Evolutionary conservation across 1,140 invertebrate species (phyloP).

Genomic region (Oscheius sp.): DNA sequence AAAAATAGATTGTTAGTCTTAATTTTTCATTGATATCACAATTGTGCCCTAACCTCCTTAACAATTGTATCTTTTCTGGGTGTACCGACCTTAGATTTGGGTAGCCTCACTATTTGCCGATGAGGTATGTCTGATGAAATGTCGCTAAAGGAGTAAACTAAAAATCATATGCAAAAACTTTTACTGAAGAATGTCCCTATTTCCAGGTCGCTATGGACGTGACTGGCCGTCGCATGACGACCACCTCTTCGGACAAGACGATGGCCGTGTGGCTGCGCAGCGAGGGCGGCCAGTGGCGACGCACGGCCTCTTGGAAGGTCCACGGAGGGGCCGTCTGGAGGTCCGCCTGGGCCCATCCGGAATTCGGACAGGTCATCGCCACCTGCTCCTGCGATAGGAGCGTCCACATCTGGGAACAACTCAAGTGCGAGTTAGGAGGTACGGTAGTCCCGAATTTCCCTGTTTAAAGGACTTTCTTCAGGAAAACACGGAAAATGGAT

Average conservation of each 20-base stretch:
- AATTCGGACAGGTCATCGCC: constrained; percentile 34
- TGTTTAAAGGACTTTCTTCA: neutral
- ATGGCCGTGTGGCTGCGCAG: constrained; percentile 27
- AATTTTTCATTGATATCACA: no score
- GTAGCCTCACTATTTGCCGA: no score
- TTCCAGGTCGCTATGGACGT: constrained; percentile 24
- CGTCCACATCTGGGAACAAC: constrained; percentile 14
- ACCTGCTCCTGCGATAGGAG: constrained; percentile 30
- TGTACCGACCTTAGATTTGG: no score
- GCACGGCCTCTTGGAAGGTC: constrained; percentile 27
- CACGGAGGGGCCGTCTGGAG: constrained; percentile 30
- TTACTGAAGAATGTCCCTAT: neutral
- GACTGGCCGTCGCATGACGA: constrained; percentile 23
- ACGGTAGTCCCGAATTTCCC: neutral
- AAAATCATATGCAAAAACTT: no score
- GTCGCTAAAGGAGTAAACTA: no score
- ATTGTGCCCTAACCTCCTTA: no score
- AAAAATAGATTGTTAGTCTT: no score
- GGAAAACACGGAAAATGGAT: constrained; percentile 10
- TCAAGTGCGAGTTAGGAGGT: neutral
- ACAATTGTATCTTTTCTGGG: no score
- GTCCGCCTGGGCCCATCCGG: constrained; percentile 34
- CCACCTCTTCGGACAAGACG: constrained; percentile 17
- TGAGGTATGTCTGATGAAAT: no score
- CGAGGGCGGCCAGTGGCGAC: constrained; percentile 13